Conservation (phyloP, 1,140 invertebrate species). For the Sinonovacula constricta region DNA sequence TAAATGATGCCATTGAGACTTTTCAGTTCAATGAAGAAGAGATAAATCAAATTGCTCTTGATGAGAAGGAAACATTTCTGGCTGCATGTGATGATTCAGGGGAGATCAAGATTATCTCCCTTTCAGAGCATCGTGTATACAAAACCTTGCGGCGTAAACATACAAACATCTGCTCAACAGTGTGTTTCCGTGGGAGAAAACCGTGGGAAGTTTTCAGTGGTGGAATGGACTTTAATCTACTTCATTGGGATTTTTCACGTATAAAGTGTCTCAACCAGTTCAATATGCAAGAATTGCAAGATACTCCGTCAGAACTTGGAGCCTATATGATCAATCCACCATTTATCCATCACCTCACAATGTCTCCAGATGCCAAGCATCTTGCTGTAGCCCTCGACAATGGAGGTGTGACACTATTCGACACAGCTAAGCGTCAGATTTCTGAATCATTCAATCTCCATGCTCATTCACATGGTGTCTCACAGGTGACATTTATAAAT, state of each 20-base stretch:
- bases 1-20: slow-evolving; percentile 54
- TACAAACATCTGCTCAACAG: slow-evolving; percentile 75
- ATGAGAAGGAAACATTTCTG: slow-evolving; percentile 71
- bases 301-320: slow-evolving; percentile 54
- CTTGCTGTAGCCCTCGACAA: slow-evolving; percentile 73
- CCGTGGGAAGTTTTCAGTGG: slow-evolving; percentile 72
- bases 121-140: slow-evolving; percentile 67
- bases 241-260: slow-evolving; percentile 75
- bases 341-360: slow-evolving; percentile 69
- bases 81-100: slow-evolving; percentile 75
- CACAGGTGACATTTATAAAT: slow-evolving; percentile 70
- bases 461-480: slow-evolving; percentile 72
- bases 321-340: slow-evolving; percentile 74
- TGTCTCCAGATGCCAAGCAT: slow-evolving; percentile 62
- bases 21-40: slow-evolving; percentile 71
- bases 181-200: slow-evolving; percentile 65
- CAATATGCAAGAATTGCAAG: slow-evolving; percentile 74
- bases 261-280: slow-evolving; percentile 70
- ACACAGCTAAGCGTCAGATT: slow-evolving; percentile 62
- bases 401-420: slow-evolving; percentile 70
- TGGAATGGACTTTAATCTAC: slow-evolving; percentile 71
- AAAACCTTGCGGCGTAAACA: slow-evolving; percentile 74
- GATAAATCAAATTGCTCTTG: slow-evolving; percentile 70
- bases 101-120: slow-evolving; percentile 70
- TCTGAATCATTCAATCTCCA: slow-evolving; percentile 63